Percentiles rank a stretch among this genome's conserved stretches.
Conservation (phyloP, 2,797 vertebrate genomes). For the Phaenicophaeus curvirostris region DNA sequence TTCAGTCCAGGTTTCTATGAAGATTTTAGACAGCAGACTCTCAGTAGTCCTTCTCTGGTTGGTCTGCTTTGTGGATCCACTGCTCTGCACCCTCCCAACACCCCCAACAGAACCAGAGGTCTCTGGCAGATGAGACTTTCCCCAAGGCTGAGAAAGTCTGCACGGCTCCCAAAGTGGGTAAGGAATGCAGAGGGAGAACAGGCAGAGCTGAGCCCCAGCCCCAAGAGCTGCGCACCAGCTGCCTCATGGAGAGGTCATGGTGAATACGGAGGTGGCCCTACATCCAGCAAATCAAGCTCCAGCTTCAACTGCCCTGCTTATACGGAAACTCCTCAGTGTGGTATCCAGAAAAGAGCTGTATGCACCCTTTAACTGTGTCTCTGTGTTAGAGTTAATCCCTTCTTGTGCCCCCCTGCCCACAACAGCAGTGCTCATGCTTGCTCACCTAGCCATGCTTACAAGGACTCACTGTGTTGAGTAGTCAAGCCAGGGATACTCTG, state of each 20-base stretch:
- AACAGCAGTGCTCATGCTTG: background rate
- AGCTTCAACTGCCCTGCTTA: background rate
- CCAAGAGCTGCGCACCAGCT: accelerated
- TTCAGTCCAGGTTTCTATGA: background rate
- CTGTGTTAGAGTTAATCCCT: background rate
- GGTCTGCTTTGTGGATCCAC: background rate
- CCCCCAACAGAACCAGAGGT: accelerated
- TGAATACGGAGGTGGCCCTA: background rate
- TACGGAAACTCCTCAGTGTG: background rate
- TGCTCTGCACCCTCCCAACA: background rate
- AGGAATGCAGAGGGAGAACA: background rate
- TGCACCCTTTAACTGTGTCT: background rate
- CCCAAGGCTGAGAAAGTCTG: background rate
- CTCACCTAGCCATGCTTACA: accelerated
- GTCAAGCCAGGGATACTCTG: background rate
- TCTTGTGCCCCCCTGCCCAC: background rate
- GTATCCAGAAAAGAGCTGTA: background rate
- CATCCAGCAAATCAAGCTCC: background rate
- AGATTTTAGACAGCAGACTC: background rate
- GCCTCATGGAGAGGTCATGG: accelerated
- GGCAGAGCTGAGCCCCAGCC: background rate
- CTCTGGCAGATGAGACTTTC: background rate
- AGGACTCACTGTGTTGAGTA: background rate
- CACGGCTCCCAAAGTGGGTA: accelerated
- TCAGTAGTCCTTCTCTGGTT: background rate